Percentiles rank a stretch among this genome's conserved stretches.
phyloP scores from a whole-genome alignment of 2,797 vertebrate species.

The Sebastes taczanowskii region DNA sequence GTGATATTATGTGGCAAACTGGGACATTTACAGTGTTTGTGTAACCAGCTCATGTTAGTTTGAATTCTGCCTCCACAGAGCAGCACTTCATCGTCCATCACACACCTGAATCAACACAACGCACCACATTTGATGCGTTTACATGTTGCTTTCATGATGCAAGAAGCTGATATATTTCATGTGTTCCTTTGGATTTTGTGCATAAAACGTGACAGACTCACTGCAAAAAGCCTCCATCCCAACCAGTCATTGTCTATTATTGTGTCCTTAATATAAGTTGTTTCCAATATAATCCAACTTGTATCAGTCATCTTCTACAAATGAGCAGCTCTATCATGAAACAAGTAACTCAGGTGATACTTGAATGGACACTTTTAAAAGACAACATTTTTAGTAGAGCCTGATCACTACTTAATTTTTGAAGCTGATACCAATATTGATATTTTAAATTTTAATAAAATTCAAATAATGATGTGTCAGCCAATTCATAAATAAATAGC shows the following conservation, averaged over 20 bases:
- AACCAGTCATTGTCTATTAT: neutral
- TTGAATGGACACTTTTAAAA: neutral
- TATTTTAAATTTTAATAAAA: neutral
- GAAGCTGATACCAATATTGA: neutral
- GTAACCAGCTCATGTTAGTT: neutral
- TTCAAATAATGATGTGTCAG: neutral
- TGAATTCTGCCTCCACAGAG: neutral
- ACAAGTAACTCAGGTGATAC: neutral
- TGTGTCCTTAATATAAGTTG: neutral
- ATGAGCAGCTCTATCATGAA: neutral
- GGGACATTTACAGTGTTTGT: conserved; percentile 20
- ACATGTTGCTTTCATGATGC: neutral
- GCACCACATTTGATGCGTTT: accelerated
- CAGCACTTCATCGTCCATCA: neutral
- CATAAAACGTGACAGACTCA: neutral
- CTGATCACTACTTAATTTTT: neutral
- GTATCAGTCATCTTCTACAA: neutral
- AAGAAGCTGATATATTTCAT: neutral
- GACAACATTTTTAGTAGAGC: neutral
- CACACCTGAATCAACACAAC: neutral
- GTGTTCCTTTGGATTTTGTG: neutral
- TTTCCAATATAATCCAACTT: neutral
- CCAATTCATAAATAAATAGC: neutral
- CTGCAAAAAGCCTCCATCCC: neutral
- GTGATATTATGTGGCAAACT: neutral